phyloP scores from a whole-genome alignment of 2,113 vertebrate genomes.

The Ovibos moschatus region DNA sequence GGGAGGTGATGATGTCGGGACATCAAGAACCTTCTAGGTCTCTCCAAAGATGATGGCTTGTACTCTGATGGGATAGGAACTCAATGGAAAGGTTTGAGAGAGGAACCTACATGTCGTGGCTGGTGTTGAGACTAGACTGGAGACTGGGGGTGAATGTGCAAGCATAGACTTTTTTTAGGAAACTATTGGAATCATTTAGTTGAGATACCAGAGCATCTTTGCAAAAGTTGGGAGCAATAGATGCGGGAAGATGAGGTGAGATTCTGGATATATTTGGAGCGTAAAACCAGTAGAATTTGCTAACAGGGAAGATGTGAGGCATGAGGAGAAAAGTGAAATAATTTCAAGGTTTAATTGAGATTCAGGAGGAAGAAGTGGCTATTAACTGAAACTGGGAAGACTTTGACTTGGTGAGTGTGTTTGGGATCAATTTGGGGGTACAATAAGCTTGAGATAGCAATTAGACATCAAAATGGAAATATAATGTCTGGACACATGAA shows the following conservation, averaged over 20 bases:
- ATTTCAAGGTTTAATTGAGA: neutral
- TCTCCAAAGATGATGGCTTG: neutral
- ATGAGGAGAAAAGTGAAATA: neutral
- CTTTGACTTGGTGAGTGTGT: neutral
- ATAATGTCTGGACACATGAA: too few relatives aligned
- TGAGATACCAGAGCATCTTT: neutral
- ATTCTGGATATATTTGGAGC: neutral
- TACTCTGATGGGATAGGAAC: neutral
- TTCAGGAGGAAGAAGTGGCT: neutral
- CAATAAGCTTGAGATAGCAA: neutral
- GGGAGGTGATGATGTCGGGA: neutral
- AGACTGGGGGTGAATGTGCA: neutral
- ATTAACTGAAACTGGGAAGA: neutral
- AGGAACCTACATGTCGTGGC: neutral
- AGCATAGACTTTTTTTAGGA: neutral
- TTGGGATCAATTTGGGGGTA: neutral
- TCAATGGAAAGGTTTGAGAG: neutral
- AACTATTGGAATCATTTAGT: neutral
- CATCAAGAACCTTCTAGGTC: fast-evolving
- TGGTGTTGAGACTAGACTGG: neutral
- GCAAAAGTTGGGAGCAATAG: neutral
- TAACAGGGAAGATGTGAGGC: neutral
- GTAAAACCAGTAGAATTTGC: neutral
- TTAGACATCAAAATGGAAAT: neutral
- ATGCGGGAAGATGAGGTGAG: neutral